Base-by-base conservation (phyloP, 2,888 invertebrate genomes). In the Congeria kusceri region DNA sequence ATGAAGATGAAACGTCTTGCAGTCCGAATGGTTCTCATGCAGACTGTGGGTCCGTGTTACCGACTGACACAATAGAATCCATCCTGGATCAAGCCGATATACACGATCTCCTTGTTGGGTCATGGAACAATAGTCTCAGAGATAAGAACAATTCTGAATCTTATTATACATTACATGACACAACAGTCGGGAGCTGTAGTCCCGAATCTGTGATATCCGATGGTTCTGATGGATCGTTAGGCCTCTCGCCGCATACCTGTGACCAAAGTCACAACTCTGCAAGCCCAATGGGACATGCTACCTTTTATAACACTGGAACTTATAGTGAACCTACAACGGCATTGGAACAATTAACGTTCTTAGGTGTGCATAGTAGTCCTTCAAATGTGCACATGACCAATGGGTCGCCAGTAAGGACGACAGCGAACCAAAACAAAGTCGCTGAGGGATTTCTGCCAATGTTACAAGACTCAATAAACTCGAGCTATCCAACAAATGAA, bases 41-140 rank as follows among this genome's bases (percentile, higher is more conserved):
- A 13, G 72, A 47, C 58, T 64, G 15, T 39, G 44, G 32, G 27
- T 74, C 83, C 3, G 59, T 77, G 11, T 63, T 90, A 25, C 88
- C 87, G 9, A 73, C 82, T 1, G 90, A 89, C 65, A 89, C 89
- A 4, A 68, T 89, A 49, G 88, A 90, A 66, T 88, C 89, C 11
- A 88, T 88, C 68, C 77, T 89, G 29, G 88, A 87, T 32, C 88
- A 87, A 15, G 84, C 85, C 0, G 90, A 91, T 57, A 84, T 91
- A 56, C 85, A 86, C 39, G 88, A 87, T 20, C 74, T 90, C 28
- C 72, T 90, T 18, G 76, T 85, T 3, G 87, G 84, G 1, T 83
- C 85, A 3, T 90, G 89, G 83, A 80, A 75, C 32, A 25, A 5
- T 18, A 78, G 84, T 9, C 44, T 64, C 39, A 39, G 44, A 25